Evolutionary conservation across 2,797 vertebrate genomes (phyloP).

Genomic region (Enteromius mattozi): DNA sequence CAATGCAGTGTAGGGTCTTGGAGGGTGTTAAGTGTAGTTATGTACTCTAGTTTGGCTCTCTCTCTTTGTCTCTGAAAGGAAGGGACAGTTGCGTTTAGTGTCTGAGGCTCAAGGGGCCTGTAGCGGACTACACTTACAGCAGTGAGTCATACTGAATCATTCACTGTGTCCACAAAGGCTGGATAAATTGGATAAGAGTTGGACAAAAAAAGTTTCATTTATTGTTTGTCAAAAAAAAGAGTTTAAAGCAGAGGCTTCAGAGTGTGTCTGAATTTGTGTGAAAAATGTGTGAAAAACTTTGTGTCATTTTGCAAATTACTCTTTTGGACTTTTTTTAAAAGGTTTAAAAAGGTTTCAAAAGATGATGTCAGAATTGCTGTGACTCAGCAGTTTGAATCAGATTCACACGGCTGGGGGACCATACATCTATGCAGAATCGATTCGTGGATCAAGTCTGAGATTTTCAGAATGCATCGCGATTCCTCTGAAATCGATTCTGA

Average conservation of each 20-base stretch:
- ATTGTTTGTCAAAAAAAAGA: not conserved
- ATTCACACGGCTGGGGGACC: not conserved
- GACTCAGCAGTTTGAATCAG: not conserved
- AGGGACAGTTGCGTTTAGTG: conserved; percentile 32
- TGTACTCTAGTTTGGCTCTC: not conserved
- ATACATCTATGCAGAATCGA: too few species aligned
- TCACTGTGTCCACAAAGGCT: conserved; percentile 14
- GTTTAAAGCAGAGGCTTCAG: not conserved
- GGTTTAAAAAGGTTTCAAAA: not conserved
- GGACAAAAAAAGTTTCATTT: not conserved
- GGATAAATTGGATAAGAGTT: not conserved
- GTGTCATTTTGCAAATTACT: not conserved
- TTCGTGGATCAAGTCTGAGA: too few species aligned
- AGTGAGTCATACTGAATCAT: conserved; percentile 51
- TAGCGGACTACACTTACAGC: conserved; percentile 17
- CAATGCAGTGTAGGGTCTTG: conserved; percentile 41
- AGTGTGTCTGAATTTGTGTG: not conserved
- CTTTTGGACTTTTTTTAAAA: too few species aligned
- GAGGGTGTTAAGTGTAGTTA: conserved; percentile 41
- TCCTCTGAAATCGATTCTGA: too few species aligned
- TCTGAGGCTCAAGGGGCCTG: conserved; percentile 24
- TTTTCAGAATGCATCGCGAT: too few species aligned
- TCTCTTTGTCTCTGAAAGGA: conserved; percentile 18
- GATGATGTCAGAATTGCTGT: not conserved
- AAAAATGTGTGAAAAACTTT: not conserved